A percentile compares a stretch with the other conserved stretches of the same genome.
Conservation (phyloP, 2,888 invertebrate genomes). For the Emmelina monodactyla region DNA sequence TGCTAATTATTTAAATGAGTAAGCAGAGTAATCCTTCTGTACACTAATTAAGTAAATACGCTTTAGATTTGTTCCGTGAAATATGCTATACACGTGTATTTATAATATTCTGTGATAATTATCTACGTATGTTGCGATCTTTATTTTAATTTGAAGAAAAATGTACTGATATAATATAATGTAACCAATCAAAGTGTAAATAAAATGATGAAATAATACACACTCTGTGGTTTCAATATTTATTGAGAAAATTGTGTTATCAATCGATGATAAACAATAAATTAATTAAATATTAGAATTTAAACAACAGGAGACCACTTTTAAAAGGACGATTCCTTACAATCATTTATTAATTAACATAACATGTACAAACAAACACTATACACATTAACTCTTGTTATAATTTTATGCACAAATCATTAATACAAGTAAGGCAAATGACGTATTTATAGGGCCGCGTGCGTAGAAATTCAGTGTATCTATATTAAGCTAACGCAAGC, state of each 20-base stretch:
- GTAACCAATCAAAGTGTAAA: neutral
- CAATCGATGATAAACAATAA: conserved; percentile 61
- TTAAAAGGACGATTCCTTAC: conserved; percentile 14
- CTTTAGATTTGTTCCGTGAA: no score
- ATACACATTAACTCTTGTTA: conserved; percentile 40
- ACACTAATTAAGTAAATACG: no score
- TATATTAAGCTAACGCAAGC: conserved; percentile 35
- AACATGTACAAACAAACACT: conserved; percentile 6
- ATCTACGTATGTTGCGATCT: no score
- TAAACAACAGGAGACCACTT: conserved; percentile 36
- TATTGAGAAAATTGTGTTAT: conserved; percentile 62
- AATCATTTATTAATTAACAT: conserved; percentile 47
- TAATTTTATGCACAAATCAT: conserved; percentile 9
- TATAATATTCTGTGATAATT: no score
- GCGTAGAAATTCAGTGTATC: conserved; percentile 18
- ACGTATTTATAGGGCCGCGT: conserved; percentile 23
- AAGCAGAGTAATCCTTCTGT: no score
- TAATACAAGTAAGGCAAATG: conserved; percentile 22
- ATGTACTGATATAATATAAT: no score
- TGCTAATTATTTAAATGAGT: no score
- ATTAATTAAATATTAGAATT: conserved; percentile 53
- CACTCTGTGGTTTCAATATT: conserved; percentile 37
- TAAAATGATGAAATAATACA: conserved; percentile 17
- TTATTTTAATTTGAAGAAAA: no score
- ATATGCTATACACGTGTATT: no score